Evolutionary conservation across 2,888 invertebrate genomes (phyloP).

Genomic region (Myopa testacea): DNA sequence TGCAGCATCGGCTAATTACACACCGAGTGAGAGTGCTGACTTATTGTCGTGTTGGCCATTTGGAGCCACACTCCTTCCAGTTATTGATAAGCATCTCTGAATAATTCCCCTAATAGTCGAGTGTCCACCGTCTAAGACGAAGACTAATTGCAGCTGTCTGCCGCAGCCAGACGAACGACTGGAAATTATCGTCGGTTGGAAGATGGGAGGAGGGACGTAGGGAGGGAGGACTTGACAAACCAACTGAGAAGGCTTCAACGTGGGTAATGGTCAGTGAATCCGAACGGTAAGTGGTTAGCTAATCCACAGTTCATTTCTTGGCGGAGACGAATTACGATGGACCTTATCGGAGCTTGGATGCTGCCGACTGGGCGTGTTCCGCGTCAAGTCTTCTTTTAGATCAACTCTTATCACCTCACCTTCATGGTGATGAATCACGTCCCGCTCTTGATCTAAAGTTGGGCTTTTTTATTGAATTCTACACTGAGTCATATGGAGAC

Average conservation of each 20-base stretch:
- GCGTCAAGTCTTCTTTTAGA: not conserved
- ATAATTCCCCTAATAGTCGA: slow-evolving; percentile 27
- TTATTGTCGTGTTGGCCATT: slow-evolving; percentile 24
- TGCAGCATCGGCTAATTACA: slow-evolving; percentile 9
- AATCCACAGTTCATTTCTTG: not conserved
- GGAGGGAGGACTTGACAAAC: slow-evolving; percentile 26
- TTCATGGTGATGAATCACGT: slow-evolving; percentile 12
- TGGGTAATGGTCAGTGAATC: not conserved
- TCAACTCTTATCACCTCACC: too few relatives aligned
- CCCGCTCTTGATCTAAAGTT: not conserved
- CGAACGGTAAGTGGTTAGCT: slow-evolving; percentile 2
- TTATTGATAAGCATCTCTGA: slow-evolving; percentile 39
- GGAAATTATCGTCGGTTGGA: not conserved
- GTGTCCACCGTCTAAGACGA: slow-evolving; percentile 27
- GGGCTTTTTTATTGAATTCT: not conserved
- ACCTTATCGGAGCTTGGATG: not conserved
- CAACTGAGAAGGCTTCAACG: slow-evolving; percentile 36
- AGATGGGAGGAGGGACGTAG: not conserved
- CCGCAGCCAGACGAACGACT: slow-evolving; percentile 25
- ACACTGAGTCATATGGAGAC: not conserved
- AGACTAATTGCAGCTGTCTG: slow-evolving; percentile 51
- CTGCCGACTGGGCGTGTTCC: not conserved
- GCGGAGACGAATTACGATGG: not conserved
- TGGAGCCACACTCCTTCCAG: slow-evolving; percentile 36
- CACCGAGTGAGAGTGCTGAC: slow-evolving; percentile 7